Conservation (phyloP, 2,113 vertebrate species). For the Orcinus orca region DNA sequence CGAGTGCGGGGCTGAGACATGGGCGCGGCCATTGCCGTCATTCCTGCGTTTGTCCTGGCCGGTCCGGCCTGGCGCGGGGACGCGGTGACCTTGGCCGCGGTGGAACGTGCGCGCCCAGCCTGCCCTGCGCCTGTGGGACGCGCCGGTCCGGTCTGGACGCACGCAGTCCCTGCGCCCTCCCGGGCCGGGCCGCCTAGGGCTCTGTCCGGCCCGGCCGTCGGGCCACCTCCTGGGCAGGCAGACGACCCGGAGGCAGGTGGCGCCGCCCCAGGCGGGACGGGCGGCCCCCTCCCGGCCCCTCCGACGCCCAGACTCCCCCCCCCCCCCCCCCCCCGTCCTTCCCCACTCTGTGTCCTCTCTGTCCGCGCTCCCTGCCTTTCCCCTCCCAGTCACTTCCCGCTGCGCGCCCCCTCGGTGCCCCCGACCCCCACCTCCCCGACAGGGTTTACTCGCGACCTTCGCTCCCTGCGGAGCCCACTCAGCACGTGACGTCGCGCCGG, state of each 20-base stretch:
- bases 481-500: no score
- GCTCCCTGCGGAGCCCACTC: neutral
- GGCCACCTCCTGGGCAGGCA: neutral
- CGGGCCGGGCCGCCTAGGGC: neutral
- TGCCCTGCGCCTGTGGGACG: rapidly evolving
- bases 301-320: neutral
- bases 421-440: neutral
- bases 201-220: rapidly evolving
- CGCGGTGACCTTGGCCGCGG: rapidly evolving
- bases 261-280: rapidly evolving
- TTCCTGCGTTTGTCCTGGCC: neutral
- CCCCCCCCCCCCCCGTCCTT: neutral
- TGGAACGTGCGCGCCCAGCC: neutral
- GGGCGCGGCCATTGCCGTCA: rapidly evolving
- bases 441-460: neutral
- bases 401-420: no score
- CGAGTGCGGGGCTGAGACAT: rapidly evolving
- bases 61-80: neutral
- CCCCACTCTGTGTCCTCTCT: neutral
- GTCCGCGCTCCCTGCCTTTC: neutral
- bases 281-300: rapidly evolving
- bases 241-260: no score
- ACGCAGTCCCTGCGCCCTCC: neutral
- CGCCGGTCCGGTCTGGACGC: rapidly evolving
- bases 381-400: neutral